These are phyloP conservation scores for Brachyistius frenatus DNA, from an alignment of 2,113 vertebrate genomes.

Conservation along the genomic window DNA sequence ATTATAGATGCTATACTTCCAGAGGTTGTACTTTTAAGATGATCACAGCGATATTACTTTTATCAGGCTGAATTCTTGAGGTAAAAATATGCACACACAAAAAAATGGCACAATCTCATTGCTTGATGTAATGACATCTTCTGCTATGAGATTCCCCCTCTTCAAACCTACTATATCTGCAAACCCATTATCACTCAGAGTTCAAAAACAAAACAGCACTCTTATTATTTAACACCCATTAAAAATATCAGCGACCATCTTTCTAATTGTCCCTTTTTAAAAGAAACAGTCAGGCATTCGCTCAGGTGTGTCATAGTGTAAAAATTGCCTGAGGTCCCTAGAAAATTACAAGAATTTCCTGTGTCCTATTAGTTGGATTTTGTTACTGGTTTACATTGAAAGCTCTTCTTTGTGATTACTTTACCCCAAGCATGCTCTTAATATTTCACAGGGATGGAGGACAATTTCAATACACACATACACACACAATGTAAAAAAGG, in stretches of 20 bases:
- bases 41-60: neutral
- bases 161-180: no score
- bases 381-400: conserved; percentile 4
- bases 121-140: no score
- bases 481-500: neutral
- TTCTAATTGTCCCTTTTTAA: neutral
- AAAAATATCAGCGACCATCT: neutral
- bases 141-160: no score
- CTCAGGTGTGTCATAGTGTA: neutral
- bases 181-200: no score
- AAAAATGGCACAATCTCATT: no score
- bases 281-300: conserved; percentile 5
- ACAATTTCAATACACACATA: neutral
- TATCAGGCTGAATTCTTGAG: neutral
- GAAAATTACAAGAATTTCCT: conserved; percentile 24
- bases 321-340: conserved; percentile 24
- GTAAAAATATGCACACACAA: no score
- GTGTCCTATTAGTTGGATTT: conserved; percentile 9
- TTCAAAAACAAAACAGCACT: neutral
- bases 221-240: neutral
- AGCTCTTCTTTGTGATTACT: conserved; percentile 14
- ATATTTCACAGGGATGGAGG: conserved; percentile 1
- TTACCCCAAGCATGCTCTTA: conserved; percentile 20
- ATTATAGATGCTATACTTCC: no score
- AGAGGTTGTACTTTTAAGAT: no score